Conservation (phyloP, 1,140 invertebrate species). For the Octopus sinensis region DNA sequence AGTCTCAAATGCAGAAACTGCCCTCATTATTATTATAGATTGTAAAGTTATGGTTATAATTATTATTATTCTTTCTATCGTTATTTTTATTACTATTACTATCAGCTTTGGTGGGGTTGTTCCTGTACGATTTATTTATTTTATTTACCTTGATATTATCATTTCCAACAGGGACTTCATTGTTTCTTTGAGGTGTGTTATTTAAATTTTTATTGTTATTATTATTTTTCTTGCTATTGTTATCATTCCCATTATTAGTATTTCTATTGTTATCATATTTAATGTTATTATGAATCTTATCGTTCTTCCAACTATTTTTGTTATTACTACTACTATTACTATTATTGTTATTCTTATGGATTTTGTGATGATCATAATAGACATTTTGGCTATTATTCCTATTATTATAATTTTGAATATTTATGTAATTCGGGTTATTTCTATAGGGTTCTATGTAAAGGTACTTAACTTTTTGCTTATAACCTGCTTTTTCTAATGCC, state of each 20-base stretch:
- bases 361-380: neutral
- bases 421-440: neutral
- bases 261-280: neutral
- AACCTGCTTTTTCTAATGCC: too few relatives aligned
- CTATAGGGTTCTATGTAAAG: neutral
- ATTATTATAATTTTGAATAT: neutral
- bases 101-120: too few relatives aligned
- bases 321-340: neutral
- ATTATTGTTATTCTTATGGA: neutral
- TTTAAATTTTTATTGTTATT: neutral
- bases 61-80: too few relatives aligned
- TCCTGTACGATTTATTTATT: too few relatives aligned
- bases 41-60: too few relatives aligned
- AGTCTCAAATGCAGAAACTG: too few relatives aligned
- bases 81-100: too few relatives aligned
- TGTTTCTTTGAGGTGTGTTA: too few relatives aligned
- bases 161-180: too few relatives aligned
- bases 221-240: neutral
- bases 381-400: neutral
- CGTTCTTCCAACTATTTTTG: neutral
- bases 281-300: neutral
- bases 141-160: too few relatives aligned
- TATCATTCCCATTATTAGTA: neutral
- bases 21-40: too few relatives aligned
- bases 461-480: too few relatives aligned